Base-by-base conservation (phyloP, 2,797 vertebrate genomes). In the Hoplostethus mediterraneus region DNA sequence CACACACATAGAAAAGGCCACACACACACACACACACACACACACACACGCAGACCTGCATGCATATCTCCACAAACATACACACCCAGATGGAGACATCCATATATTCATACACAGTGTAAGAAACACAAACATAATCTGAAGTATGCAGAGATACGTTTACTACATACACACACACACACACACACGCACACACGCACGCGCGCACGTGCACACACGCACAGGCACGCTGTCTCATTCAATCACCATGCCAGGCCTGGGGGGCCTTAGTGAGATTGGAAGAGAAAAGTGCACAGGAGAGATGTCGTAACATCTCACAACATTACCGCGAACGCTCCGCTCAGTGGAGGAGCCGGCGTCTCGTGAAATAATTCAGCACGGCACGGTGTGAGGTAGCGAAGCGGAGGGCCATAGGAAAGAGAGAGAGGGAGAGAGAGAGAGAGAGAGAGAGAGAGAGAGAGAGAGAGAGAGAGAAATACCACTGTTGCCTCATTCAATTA, bases 241-340 rank as follows among this genome's bases (percentile, higher is more conserved):
- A 33, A 91, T 91, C 73, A 89, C 6, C 5, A 14, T 2, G 3
- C 33, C 33, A 7, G 71, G 67, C 58, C 73, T 47, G 0, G 51
- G 12, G 75, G 66, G 77, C 56, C 54, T 67, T 42, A 4, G 67
- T 13, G 55, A 60, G 63, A 83, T 42, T 10, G 51, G 59, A 68
- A 56, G 62, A 70, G 63, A 71, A 59, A 61, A 72, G 38, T 36
- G 64, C 47, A 54, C 47, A 47, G 45, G 51, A 74, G 83, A 84
- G 63, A 79, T 78, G 81, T 82, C 78, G 74, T 64, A 88, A 88
- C 86, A 60, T 83, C 81, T 90, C 72, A 87, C 69, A 74, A 71
- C 84, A 74, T 76, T 75, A 63, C 75, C 44, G 30, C 31, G 72
- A 83, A 82, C 52, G 59, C 61, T 70, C 36, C 9, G 65, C 59